A percentile compares a stretch with the other conserved stretches of the same genome.
These are phyloP conservation scores for Lindbergichthys nudifrons DNA, from an alignment of 2,797 vertebrate species.

Conservation along the genomic window DNA sequence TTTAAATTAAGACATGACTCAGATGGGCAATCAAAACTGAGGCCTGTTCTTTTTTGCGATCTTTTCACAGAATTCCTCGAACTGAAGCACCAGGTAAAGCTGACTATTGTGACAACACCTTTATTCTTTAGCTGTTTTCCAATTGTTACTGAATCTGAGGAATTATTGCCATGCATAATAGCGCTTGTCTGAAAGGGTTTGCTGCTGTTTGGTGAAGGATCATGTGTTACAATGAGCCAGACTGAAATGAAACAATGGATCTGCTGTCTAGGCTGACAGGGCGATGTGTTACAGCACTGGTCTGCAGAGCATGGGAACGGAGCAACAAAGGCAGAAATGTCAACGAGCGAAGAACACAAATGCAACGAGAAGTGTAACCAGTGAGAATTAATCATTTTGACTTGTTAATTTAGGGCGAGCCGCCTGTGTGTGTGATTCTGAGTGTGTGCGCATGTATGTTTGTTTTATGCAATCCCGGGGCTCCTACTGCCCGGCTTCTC, in stretches of 20 bases:
- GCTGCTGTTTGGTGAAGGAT: conserved; percentile 77
- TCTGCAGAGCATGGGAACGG: conserved; percentile 59
- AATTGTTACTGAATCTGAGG: conserved; percentile 55
- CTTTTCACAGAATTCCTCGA: conserved; percentile 41
- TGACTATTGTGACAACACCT: conserved; percentile 50
- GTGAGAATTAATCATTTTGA: conserved; percentile 71
- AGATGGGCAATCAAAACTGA: conserved; percentile 8
- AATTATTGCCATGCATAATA: conserved; percentile 60
- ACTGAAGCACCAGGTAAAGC: conserved; percentile 31
- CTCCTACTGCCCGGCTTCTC: conserved; percentile 35
- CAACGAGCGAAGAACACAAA: conserved; percentile 66
- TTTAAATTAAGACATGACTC: conserved; percentile 4
- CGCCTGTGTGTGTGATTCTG: conserved; percentile 30
- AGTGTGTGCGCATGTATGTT: conserved; percentile 41
- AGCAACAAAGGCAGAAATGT: conserved; percentile 71
- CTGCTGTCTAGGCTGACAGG: conserved; percentile 61
- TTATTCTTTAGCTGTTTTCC: conserved; percentile 31
- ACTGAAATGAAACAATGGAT: conserved; percentile 71
- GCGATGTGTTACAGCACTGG: conserved; percentile 56
- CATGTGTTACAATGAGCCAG: conserved; percentile 69
- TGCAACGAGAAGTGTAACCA: conserved; percentile 62
- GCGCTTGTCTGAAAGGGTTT: conserved; percentile 64
- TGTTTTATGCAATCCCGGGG: conserved; percentile 38
- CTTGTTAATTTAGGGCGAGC: conserved; percentile 63
- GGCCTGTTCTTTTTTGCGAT: conserved; percentile 14